Evolutionary conservation across 2,113 vertebrate genomes (phyloP).

Genomic region (Neoarius graeffei): DNA sequence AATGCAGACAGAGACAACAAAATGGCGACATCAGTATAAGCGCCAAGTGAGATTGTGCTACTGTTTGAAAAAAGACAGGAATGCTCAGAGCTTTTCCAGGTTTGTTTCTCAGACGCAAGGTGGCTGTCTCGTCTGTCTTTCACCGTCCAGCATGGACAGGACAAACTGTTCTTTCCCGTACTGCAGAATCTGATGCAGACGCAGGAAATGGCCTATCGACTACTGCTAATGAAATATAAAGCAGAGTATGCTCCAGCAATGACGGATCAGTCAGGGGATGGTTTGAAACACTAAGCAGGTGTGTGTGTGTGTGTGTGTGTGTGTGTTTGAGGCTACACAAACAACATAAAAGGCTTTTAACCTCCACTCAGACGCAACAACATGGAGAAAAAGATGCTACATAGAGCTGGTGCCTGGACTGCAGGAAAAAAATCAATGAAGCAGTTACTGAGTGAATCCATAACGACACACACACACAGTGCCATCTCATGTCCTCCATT

Average conservation of each 20-base stretch:
- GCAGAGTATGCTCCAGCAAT: neutral
- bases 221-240: conserved; percentile 9
- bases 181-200: conserved; percentile 6
- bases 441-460: neutral
- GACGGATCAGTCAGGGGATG: neutral
- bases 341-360: conserved; percentile 11
- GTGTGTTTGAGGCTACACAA: neutral
- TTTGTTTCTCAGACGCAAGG: neutral
- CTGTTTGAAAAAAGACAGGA: neutral
- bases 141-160: neutral
- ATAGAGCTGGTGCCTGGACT: neutral
- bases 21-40: neutral
- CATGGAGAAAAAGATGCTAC: neutral
- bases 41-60: too few species aligned
- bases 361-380: neutral
- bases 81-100: neutral
- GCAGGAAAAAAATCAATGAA: neutral
- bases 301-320: neutral
- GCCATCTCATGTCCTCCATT: neutral
- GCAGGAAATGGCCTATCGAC: conserved; percentile 12
- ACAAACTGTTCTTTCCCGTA: conserved; percentile 6
- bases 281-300: neutral
- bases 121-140: neutral
- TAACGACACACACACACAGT: neutral
- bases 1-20: neutral